Conservation (phyloP, 2,113 vertebrate species). For the Nothocercus julius region DNA sequence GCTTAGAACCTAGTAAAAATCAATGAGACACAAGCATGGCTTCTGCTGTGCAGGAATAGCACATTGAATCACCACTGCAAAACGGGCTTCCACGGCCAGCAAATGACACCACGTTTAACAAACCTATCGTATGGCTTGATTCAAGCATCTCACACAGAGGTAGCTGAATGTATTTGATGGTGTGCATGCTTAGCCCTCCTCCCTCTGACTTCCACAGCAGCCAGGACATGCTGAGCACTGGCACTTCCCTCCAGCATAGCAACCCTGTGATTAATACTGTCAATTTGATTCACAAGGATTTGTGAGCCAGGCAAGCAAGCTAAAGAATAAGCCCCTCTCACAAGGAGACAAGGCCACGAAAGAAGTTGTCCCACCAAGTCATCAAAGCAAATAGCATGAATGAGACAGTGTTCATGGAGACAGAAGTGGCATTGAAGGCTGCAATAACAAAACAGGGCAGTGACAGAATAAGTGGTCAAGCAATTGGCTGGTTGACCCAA, state of each 20-base stretch:
- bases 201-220: not conserved
- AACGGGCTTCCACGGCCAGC: not conserved
- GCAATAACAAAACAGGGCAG: conserved; percentile 54
- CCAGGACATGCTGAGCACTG: not conserved
- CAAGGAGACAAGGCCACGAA: conserved; percentile 45
- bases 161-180: not conserved
- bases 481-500: conserved; percentile 65
- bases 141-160: not conserved
- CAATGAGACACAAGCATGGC: not conserved
- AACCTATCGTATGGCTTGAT: not conserved
- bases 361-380: conserved; percentile 51
- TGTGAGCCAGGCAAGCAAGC: conserved; percentile 20
- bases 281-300: not conserved
- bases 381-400: conserved; percentile 67
- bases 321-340: conserved; percentile 36
- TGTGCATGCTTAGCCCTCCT: not conserved
- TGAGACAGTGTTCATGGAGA: conserved; percentile 65
- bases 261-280: conserved; percentile 16
- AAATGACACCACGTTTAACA: not conserved
- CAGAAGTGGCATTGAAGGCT: conserved; percentile 69
- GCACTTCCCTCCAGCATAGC: not conserved
- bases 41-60: not conserved
- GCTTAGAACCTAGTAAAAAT: conserved; percentile 8
- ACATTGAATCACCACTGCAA: not conserved
- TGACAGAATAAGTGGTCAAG: conserved; percentile 66